Percentiles rank a stretch among this genome's conserved stretches.
phyloP scores from a whole-genome alignment of 2,113 vertebrate genomes.

The Neodontobutis hainanensis region DNA sequence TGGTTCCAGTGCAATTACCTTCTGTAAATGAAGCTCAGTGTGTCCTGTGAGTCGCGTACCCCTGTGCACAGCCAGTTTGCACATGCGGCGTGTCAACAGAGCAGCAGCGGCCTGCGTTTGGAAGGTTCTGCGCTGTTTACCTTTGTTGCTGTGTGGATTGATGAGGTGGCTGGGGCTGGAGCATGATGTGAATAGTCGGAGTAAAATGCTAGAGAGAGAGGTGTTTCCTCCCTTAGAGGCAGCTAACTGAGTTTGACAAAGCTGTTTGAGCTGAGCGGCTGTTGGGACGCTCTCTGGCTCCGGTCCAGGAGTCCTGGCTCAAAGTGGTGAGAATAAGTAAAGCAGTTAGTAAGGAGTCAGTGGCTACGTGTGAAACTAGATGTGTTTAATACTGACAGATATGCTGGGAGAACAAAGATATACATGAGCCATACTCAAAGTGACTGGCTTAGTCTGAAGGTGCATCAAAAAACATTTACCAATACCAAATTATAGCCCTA shows the following conservation, averaged over 20 bases:
- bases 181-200: conserved; percentile 70
- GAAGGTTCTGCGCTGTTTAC: conserved; percentile 74
- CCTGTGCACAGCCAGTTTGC: conserved; percentile 49
- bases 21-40: conserved; percentile 74
- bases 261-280: conserved; percentile 70
- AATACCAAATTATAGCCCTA: background rate
- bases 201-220: conserved; percentile 68
- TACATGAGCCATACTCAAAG: background rate
- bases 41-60: conserved; percentile 57
- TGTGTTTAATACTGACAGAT: conserved; percentile 16
- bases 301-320: conserved; percentile 56
- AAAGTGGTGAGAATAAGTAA: conserved; percentile 52
- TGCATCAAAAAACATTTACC: too few relatives aligned
- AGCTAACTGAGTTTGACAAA: conserved; percentile 77
- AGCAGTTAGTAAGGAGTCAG: conserved; percentile 21
- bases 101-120: conserved; percentile 62
- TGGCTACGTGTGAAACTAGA: conserved; percentile 14
- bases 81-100: conserved; percentile 69
- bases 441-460: background rate
- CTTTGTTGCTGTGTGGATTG: conserved; percentile 75
- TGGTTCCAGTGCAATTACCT: conserved; percentile 79
- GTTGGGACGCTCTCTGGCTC: conserved; percentile 55
- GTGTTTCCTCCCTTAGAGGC: conserved; percentile 59
- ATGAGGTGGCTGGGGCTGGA: conserved; percentile 62
- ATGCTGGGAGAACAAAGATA: background rate